These are phyloP conservation scores for Sesia apiformis DNA, from an alignment of 2,888 invertebrate species.

Conservation along the genomic window DNA sequence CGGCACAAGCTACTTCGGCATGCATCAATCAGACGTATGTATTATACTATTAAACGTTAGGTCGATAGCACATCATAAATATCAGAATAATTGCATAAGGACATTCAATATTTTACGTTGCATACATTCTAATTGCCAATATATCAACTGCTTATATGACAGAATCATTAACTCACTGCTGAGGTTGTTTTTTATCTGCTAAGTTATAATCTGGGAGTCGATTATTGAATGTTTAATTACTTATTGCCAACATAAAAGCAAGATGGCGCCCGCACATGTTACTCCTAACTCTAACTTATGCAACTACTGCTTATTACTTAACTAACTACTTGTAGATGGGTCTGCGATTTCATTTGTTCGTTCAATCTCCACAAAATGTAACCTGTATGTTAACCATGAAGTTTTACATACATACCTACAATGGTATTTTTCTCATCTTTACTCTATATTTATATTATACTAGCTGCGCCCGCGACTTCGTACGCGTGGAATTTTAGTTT, in stretches of 20 bases:
- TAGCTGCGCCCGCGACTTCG: no score
- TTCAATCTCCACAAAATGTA: no score
- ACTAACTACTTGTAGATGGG: no score
- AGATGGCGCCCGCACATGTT: no score
- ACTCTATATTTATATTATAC: no score
- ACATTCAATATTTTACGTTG: background rate
- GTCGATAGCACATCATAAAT: background rate
- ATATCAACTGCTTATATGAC: slow-evolving; percentile 14
- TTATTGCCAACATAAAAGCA: background rate
- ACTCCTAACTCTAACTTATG: no score
- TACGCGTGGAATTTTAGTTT: no score
- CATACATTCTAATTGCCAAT: slow-evolving; percentile 10
- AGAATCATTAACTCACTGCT: slow-evolving; percentile 16
- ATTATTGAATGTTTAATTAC: slow-evolving; percentile 1
- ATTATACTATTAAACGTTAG: background rate
- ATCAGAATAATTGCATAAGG: background rate
- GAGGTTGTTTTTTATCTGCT: slow-evolving; percentile 2
- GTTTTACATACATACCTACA: no score
- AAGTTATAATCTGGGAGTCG: background rate
- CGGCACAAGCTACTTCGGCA: background rate
- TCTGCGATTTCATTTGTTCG: no score
- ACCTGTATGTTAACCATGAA: no score
- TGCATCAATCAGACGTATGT: background rate
- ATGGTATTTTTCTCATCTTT: no score
- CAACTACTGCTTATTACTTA: no score